A percentile compares a stretch with the other conserved stretches of the same genome.
phyloP scores from a whole-genome alignment of 2,888 invertebrate genomes.

The Capitulum mitella region DNA sequence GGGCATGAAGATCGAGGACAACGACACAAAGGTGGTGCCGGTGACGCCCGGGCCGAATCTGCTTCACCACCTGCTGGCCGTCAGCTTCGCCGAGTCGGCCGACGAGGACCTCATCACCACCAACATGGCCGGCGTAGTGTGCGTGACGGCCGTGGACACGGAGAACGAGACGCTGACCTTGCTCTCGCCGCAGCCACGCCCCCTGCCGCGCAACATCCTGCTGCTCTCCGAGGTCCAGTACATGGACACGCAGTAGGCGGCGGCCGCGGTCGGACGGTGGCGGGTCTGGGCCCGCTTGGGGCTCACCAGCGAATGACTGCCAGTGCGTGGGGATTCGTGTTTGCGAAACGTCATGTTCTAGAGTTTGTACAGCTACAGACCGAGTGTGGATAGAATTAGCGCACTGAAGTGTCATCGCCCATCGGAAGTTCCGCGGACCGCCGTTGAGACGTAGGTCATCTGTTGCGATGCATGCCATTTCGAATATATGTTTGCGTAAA shows the following conservation, averaged over 20 bases:
- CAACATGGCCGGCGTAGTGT: constrained; percentile 83
- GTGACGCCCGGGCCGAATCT: constrained; percentile 64
- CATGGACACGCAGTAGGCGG: constrained; percentile 73
- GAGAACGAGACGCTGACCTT: constrained; percentile 81
- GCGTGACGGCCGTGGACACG: constrained; percentile 85
- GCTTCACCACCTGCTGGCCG: constrained; percentile 78
- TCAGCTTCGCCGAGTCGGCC: constrained; percentile 63
- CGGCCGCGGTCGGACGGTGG: no score
- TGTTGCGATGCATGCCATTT: no score
- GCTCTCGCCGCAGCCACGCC: constrained; percentile 87
- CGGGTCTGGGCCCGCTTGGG: no score
- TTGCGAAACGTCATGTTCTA: no score
- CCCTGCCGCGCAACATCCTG: constrained; percentile 77
- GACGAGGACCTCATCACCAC: constrained; percentile 79
- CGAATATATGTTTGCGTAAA: no score
- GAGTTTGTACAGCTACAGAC: no score
- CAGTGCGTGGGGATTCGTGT: no score
- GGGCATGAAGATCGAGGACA: constrained; percentile 89
- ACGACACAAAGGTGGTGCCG: constrained; percentile 72
- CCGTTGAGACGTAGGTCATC: no score
- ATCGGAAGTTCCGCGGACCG: no score
- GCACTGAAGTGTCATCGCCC: no score
- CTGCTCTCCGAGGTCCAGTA: constrained; percentile 86
- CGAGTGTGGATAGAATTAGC: no score
- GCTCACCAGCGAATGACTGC: no score